Base-by-base conservation (phyloP, 1,140 invertebrate genomes). In the Drosophila miranda region DNA sequence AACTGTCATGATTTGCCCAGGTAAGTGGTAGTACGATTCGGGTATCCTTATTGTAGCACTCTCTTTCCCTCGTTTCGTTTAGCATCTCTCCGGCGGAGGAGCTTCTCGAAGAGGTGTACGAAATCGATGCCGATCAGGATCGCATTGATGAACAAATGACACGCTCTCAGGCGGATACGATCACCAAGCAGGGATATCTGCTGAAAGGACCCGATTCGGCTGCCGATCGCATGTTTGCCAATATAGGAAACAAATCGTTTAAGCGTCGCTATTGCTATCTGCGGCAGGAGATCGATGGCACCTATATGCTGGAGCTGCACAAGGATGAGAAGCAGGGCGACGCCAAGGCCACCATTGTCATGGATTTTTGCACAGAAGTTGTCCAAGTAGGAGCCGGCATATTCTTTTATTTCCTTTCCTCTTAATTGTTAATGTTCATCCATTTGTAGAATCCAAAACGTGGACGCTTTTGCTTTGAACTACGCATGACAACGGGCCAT, bases 271-370 rank as follows among this genome's bases (percentile, higher is more conserved):
- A 95, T 92, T 97, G 97, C 92, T 95, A 95, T 92, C 92, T 98
- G 78, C 93, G 97, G 55, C 95, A 96, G 91, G 96, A 98, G 92
- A 94, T 97, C 30, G 97, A 98, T 91, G 96, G 96, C 9, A 97
- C 96, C 0, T 97, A 97, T 79, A 96, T 97, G 78, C 92, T 98
- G 19, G 96, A 98, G 91, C 93, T 98, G 78, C 96, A 96, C 89
- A 98, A 98, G 92, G 97, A 98, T 92, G 97, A 98, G 56, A 96
- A 95, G 87, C 97, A 97, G 91, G 94, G 94, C 2, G 97, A 98
- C 82, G 95, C 95, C 1, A 98, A 98, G 92, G 94, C 96, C 62
- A 96, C 96, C n/a, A 96, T 98, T 91, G 96, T 97, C 66, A 95
- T 98, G 94, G 97, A 98, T 90, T 96, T 97, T 92, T 98, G 97